Evolutionary conservation across 1,140 invertebrate species (phyloP).

Genomic region (Onthophagus taurus): DNA sequence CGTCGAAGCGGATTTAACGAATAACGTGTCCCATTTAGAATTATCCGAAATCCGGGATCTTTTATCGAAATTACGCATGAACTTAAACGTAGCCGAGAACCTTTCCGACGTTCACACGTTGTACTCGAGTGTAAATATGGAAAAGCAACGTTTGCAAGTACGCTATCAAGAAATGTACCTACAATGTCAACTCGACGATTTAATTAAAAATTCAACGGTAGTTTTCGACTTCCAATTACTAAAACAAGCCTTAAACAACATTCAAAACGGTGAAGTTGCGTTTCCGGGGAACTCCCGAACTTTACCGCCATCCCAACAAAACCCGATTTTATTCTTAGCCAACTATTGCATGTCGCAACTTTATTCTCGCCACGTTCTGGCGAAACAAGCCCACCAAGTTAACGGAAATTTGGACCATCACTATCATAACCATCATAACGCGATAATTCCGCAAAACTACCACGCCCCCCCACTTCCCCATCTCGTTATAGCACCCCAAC

Average conservation of each 20-base stretch:
- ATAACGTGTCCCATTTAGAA: constrained; percentile 53
- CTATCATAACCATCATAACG: constrained; percentile 27
- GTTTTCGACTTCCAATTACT: constrained; percentile 55
- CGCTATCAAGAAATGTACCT: constrained; percentile 63
- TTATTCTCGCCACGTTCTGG: constrained; percentile 56
- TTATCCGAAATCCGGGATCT: constrained; percentile 53
- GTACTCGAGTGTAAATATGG: constrained; percentile 45
- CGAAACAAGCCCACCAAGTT: constrained; percentile 48
- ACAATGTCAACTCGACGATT: constrained; percentile 60
- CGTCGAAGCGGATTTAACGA: constrained; percentile 60
- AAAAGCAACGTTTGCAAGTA: constrained; percentile 53
- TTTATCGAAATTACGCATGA: constrained; percentile 49
- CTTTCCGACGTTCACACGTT: constrained; percentile 48
- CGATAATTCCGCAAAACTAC: constrained; percentile 25
- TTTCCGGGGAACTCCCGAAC: constrained; percentile 39
- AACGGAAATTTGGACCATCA: constrained; percentile 49
- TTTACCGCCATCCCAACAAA: constrained; percentile 38
- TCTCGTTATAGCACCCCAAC: constrained; percentile 34
- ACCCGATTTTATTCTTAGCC: constrained; percentile 59
- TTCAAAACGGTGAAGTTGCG: constrained; percentile 43
- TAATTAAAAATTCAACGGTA: constrained; percentile 54
- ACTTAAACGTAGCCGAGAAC: constrained; percentile 46
- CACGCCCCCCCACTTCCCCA: constrained; percentile 25
- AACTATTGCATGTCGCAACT: constrained; percentile 65
- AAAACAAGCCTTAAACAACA: constrained; percentile 52